Conservation (phyloP, 2,113 vertebrate species). For the Rhodinocichla rosea region DNA sequence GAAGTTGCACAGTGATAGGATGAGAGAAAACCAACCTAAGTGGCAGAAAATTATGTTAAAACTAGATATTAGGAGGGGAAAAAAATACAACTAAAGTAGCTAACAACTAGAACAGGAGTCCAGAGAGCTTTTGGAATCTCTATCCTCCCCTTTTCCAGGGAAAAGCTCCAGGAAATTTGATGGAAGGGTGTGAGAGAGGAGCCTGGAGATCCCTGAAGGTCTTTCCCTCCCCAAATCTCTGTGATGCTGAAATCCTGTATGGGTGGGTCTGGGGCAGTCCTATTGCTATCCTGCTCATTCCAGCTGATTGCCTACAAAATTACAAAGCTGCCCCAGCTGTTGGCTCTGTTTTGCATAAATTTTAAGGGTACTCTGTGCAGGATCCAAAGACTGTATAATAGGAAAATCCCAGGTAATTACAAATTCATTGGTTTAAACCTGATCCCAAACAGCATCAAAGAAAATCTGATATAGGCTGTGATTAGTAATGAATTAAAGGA, state of each 20-base stretch:
- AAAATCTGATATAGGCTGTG: slow-evolving; percentile 7
- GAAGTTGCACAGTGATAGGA: not conserved
- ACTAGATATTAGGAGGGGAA: accelerated
- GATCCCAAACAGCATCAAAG: slow-evolving; percentile 26
- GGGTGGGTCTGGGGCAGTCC: not conserved
- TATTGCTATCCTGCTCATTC: not conserved
- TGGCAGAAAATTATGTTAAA: not conserved
- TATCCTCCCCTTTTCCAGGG: not conserved
- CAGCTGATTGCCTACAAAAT: not conserved
- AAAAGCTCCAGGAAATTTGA: not conserved
- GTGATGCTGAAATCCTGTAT: not conserved
- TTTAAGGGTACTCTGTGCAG: not conserved
- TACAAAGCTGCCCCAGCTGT: accelerated
- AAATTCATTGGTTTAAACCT: slow-evolving; percentile 20
- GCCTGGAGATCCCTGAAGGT: not conserved
- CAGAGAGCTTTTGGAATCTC: not conserved
- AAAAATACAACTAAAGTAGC: not conserved
- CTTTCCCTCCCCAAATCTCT: not conserved
- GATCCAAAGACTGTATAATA: not conserved
- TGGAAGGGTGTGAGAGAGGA: not conserved
- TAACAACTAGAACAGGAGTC: not conserved
- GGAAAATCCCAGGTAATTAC: slow-evolving; percentile 13
- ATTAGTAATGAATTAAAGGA: slow-evolving; percentile 51
- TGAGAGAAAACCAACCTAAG: not conserved
- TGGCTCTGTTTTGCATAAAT: not conserved